Conservation (phyloP, 2,113 vertebrate species). For the Isurus oxyrinchus region DNA sequence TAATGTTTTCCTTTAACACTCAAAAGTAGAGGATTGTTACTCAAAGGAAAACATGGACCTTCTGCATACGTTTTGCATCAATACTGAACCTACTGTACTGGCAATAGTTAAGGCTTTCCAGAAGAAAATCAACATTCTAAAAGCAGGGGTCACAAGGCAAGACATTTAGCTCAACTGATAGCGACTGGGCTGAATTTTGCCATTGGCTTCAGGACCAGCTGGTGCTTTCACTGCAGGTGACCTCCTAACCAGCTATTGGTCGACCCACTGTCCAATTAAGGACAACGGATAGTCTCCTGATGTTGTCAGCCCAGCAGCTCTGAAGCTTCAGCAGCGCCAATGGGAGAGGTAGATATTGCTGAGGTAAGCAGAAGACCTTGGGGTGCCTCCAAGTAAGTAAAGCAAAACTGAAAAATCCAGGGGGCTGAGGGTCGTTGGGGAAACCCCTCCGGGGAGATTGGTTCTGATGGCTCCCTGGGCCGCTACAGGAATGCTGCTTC, state of each 20-base stretch:
- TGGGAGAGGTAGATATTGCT: neutral
- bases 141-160: neutral
- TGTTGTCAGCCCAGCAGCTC: neutral
- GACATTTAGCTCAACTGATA: neutral
- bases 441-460: neutral
- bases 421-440: no score
- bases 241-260: neutral
- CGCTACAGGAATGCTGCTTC: no score
- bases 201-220: neutral
- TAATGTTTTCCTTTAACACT: neutral
- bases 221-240: neutral
- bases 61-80: neutral
- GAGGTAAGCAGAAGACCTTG: neutral
- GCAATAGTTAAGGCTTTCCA: neutral
- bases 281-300: neutral
- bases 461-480: no score
- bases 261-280: no score
- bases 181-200: neutral
- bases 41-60: neutral
- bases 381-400: no score
- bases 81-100: neutral
- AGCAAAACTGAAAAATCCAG: neutral
- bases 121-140: neutral
- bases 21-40: neutral
- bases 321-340: neutral